Percentiles rank a stretch among this genome's conserved stretches.
phyloP scores from a whole-genome alignment of 2,113 vertebrate species.

The Muscicapa adusta region DNA sequence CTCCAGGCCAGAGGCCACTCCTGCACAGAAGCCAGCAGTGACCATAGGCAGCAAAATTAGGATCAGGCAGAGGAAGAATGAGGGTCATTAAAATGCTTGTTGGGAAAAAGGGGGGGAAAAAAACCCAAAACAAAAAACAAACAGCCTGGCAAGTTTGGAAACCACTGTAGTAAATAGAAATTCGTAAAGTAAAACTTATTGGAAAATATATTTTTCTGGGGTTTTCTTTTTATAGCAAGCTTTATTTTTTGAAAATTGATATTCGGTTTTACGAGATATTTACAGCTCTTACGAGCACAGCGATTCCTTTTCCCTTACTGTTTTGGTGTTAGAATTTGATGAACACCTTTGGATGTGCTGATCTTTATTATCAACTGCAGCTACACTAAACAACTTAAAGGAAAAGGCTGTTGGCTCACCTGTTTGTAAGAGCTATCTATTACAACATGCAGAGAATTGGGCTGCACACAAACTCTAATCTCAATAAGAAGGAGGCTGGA shows the following conservation, averaged over 20 bases:
- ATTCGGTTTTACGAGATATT: background rate
- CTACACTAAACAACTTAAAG: background rate
- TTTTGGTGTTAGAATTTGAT: background rate
- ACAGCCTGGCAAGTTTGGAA: background rate
- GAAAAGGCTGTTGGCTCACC: background rate
- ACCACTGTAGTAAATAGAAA: slow-evolving; percentile 10
- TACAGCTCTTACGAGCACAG: background rate
- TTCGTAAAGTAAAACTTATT: background rate
- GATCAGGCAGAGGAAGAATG: background rate
- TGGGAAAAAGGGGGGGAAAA: background rate
- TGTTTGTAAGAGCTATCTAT: background rate
- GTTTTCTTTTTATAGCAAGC: slow-evolving; percentile 16
- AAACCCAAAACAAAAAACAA: background rate
- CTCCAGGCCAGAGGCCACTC: background rate
- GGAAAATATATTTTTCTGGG: background rate
- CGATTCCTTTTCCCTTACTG: background rate
- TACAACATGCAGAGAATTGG: background rate
- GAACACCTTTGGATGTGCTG: background rate
- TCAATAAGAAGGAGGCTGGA: background rate
- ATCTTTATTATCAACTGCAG: background rate
- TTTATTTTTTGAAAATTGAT: slow-evolving; percentile 41
- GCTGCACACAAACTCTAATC: background rate
- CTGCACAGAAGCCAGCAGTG: background rate
- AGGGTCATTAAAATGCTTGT: slow-evolving; percentile 12
- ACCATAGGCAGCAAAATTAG: background rate